These are phyloP conservation scores for Drosophila busckii DNA, from an alignment of 1,140 invertebrate genomes.

Conservation along the genomic window DNA sequence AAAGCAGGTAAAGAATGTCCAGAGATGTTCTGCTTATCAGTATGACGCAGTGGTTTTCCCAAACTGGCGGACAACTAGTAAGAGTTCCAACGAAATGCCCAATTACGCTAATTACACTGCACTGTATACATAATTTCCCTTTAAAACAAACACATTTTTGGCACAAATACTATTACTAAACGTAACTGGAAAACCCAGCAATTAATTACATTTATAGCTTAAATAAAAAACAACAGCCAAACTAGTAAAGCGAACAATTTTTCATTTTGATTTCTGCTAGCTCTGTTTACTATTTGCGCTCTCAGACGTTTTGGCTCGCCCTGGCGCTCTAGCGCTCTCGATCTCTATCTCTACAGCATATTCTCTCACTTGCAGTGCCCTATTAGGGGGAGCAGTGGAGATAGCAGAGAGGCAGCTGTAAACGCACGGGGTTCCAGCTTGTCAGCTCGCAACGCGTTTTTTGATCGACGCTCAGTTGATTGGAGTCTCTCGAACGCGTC, in stretches of 20 bases:
- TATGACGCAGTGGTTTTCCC: no score
- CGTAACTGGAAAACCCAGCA: neutral
- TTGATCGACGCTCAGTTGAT: conserved; percentile 75
- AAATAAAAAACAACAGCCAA: no score
- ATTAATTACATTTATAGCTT: neutral
- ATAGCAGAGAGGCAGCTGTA: conserved; percentile 2
- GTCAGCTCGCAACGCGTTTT: conserved; percentile 38
- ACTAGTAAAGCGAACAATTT: neutral
- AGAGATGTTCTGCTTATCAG: no score
- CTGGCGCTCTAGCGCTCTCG: neutral
- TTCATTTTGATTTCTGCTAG: no score
- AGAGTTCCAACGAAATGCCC: no score
- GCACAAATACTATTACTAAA: neutral
- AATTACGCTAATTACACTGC: no score
- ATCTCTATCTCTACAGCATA: conserved; percentile 6
- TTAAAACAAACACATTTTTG: no score
- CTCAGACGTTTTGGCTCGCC: conserved; percentile 3
- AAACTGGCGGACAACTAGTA: no score
- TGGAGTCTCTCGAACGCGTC: conserved; percentile 62
- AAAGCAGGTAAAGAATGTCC: no score
- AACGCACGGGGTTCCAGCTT: conserved; percentile 20
- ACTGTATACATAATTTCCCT: no score
- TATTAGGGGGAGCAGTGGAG: no score
- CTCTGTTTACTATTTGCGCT: neutral
- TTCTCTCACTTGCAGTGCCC: neutral